A percentile compares a stretch with the other conserved stretches of the same genome.
Evolutionary conservation across 2,113 vertebrate species (phyloP).

Genomic region (Glareola pratincola): DNA sequence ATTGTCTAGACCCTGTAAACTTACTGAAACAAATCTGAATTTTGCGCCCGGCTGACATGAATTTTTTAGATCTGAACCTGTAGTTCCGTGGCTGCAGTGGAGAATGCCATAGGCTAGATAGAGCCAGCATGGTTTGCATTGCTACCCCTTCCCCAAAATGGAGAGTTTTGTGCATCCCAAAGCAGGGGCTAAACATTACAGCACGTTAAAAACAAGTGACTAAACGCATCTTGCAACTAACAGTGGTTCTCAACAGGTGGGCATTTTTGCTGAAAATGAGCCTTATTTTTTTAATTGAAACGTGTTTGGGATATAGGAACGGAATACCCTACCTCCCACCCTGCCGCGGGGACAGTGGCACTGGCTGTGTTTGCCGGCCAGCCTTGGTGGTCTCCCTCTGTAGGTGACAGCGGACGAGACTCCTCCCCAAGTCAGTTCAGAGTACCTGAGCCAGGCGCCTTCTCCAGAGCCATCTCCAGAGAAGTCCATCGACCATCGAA

Average conservation of each 20-base stretch:
- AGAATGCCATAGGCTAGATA: neutral
- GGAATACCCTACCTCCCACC: neutral
- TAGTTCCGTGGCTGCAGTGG: neutral
- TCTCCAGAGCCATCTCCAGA: neutral
- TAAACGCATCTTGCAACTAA: neutral
- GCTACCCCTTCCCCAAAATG: neutral
- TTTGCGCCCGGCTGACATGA: neutral
- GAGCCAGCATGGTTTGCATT: rapidly evolving
- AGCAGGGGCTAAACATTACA: neutral
- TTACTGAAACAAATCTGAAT: neutral
- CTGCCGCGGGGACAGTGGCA: neutral
- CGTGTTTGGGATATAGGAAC: neutral
- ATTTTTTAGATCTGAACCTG: neutral
- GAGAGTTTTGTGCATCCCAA: neutral
- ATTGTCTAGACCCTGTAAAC: neutral
- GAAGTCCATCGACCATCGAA: rapidly evolving
- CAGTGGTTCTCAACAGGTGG: neutral
- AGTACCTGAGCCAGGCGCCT: neutral
- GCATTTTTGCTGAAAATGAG: neutral
- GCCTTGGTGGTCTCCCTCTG: neutral
- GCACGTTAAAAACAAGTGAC: neutral
- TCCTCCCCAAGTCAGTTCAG: neutral
- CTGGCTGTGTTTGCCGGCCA: neutral
- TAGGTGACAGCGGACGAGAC: neutral
- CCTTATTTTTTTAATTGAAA: neutral